Evolutionary conservation across 1,140 invertebrate species (phyloP).

Genomic region (Brachionus rotundiformis): DNA sequence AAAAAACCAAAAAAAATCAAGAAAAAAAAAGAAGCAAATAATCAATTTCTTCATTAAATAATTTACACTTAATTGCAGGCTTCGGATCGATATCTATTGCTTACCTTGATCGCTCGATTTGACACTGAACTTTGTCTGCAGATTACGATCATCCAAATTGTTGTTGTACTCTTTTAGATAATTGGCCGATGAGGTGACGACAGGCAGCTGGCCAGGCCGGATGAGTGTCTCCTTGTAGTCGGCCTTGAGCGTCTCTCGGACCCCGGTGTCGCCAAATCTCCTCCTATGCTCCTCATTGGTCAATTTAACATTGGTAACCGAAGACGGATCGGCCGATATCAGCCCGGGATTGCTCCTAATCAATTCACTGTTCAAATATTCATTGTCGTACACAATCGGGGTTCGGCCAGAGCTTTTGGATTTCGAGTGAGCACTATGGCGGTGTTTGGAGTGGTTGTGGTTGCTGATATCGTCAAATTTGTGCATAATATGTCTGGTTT

Average conservation of each 20-base stretch:
- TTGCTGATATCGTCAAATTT: constrained; percentile 38
- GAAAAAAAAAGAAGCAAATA: background rate
- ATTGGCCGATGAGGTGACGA: constrained; percentile 16
- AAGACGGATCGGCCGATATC: background rate
- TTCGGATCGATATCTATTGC: background rate
- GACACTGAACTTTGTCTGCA: constrained; percentile 17
- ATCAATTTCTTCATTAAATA: background rate
- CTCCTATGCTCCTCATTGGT: constrained; percentile 47
- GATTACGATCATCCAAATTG: background rate
- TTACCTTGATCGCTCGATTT: constrained; percentile 40
- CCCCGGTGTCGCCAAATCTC: background rate
- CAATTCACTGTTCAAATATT: constrained; percentile 15
- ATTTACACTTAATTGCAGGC: background rate
- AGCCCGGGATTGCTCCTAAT: background rate
- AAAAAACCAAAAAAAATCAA: background rate
- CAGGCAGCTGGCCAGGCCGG: background rate
- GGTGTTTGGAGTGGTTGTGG: background rate
- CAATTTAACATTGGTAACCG: background rate
- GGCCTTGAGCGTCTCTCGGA: background rate
- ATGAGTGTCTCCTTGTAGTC: constrained; percentile 9
- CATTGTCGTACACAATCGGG: background rate
- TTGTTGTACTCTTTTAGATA: constrained; percentile 19
- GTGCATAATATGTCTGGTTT: background rate
- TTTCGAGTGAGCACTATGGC: too few species aligned
- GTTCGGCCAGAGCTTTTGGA: background rate